These are phyloP conservation scores for Brachyhypopomus occidentalis DNA, from an alignment of 2,113 vertebrate species.

Conservation along the genomic window DNA sequence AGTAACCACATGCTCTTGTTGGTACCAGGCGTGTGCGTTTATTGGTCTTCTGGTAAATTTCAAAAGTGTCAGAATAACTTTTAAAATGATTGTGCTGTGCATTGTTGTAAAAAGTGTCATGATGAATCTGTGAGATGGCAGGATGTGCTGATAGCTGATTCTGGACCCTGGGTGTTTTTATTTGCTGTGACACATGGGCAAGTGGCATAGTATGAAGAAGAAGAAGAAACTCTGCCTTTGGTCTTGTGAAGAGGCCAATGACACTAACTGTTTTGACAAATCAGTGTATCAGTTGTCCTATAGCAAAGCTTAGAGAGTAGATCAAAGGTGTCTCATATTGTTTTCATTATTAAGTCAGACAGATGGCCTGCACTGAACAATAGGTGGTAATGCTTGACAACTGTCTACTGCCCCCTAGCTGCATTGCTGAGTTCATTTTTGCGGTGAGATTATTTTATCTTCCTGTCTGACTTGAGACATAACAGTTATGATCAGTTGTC, in stretches of 20 bases:
- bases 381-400: conserved; percentile 37
- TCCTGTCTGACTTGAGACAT: conserved; percentile 1
- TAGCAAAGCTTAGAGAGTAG: neutral
- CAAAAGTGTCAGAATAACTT: neutral
- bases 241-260: neutral
- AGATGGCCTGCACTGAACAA: neutral
- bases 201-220: conserved; percentile 38
- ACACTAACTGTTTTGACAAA: neutral
- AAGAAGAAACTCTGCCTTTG: neutral
- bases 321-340: conserved; percentile 4
- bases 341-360: conserved; percentile 2
- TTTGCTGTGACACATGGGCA: conserved; percentile 63
- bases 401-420: conserved; percentile 76
- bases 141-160: conserved; percentile 59
- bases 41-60: neutral
- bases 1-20: conserved; percentile 33
- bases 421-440: conserved; percentile 41
- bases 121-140: conserved; percentile 33
- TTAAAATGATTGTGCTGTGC: neutral
- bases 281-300: neutral
- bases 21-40: conserved; percentile 14
- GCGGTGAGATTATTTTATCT: neutral
- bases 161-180: conserved; percentile 65
- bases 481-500: neutral
- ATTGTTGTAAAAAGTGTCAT: neutral